A percentile compares a stretch with the other conserved stretches of the same genome.
Conservation (phyloP, 2,888 invertebrate species). For the Elysia crispata region DNA sequence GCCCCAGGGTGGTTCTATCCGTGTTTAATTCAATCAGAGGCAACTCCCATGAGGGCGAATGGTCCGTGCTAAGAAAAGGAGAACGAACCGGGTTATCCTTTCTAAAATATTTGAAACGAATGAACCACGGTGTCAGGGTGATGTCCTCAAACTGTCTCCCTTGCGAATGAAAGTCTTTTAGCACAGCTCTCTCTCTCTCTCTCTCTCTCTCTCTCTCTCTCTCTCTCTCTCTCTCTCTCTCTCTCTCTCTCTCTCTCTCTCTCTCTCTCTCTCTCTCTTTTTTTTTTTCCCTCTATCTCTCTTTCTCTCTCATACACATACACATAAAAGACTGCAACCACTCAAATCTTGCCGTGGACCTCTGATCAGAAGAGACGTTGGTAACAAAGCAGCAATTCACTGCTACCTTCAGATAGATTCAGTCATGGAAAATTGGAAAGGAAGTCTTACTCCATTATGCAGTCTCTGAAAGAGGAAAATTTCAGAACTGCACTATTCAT, state of each 20-base stretch:
- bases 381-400: too few relatives aligned
- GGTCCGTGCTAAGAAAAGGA: not conserved
- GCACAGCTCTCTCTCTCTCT: not conserved
- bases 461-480: too few relatives aligned
- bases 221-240: conserved; percentile 6
- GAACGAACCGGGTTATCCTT: conserved; percentile 34
- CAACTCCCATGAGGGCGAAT: conserved; percentile 14
- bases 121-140: not conserved
- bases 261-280: conserved; percentile 6
- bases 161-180: not conserved
- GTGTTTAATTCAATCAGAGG: conserved; percentile 45
- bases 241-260: conserved; percentile 19
- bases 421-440: too few relatives aligned
- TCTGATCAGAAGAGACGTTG: too few relatives aligned
- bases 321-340: too few relatives aligned
- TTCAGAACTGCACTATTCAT: too few relatives aligned
- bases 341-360: too few relatives aligned
- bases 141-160: conserved; percentile 2
- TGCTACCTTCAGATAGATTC: too few relatives aligned
- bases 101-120: conserved; percentile 33
- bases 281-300: not conserved
- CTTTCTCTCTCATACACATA: not conserved
- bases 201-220: conserved; percentile 16
- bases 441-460: too few relatives aligned
- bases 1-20: conserved; percentile 27